Evolutionary conservation across 2,797 vertebrate genomes (phyloP).

Genomic region (Pitangus sulphuratus): DNA sequence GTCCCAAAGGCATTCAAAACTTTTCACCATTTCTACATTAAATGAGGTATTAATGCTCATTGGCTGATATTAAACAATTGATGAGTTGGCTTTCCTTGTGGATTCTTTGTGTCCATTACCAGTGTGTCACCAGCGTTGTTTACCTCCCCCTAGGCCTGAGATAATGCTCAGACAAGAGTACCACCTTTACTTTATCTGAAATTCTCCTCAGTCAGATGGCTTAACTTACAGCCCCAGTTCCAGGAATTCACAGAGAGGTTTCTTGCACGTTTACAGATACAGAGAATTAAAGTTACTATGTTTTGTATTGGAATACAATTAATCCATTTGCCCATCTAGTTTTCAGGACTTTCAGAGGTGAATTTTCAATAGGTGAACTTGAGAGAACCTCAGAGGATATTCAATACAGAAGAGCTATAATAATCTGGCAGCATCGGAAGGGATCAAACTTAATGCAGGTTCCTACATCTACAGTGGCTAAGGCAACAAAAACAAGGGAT

Average conservation of each 20-base stretch:
- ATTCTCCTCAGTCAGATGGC: background rate
- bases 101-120: background rate
- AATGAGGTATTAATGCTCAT: background rate
- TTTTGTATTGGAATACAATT: background rate
- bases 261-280: background rate
- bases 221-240: background rate
- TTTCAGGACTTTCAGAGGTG: background rate
- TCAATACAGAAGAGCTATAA: background rate
- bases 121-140: background rate
- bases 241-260: background rate
- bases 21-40: background rate
- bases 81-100: background rate
- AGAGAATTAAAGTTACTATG: background rate
- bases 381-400: background rate
- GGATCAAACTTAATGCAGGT: background rate
- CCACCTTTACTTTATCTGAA: background rate
- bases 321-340: background rate
- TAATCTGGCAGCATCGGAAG: background rate
- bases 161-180: no score
- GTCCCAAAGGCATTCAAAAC: background rate
- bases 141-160: background rate
- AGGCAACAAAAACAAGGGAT: background rate
- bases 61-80: background rate
- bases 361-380: background rate
- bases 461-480: background rate